Evolutionary conservation across 2,888 invertebrate species (phyloP), one percentile per base, ranked within the genome.

Genomic region (Mythimna ferrago): DNA sequence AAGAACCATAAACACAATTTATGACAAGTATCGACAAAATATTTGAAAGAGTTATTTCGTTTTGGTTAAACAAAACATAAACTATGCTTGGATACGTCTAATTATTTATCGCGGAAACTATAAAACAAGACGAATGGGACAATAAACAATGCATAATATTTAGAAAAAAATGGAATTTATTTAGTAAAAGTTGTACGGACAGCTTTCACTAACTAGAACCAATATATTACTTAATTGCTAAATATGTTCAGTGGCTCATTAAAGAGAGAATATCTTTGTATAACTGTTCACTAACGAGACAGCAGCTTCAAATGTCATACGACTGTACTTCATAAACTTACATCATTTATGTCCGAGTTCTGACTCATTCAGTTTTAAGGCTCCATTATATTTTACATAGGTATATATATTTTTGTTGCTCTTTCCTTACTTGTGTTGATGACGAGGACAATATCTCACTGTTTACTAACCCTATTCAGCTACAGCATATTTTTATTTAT

Each of bases 241-340:
- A 86, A 87, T 83, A 83, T 85, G 78, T 85, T 80, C 82, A 80
- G 86, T 75, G 68, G 77, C 73, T 82, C 87, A 82, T 87, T 87
- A 85, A 78, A 80, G 77, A 78, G 71, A 74, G 19, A 70, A 81
- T 80, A 81, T 78, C 61, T 85, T 64, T 71, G 70, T 84, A 68
- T 87, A 85, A 89, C 84, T 84, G 85, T 81, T 81, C 67, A 78
- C 88, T 91, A 91, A 91, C 85, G 88, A 89, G 89, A 77, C 75
- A 74, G 70, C 71, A 76, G 80, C 73, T 85, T 81, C 66, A 84
- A 81, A 86, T 75, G 81, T 86, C 76, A 79, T 76, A 57, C 53
- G 35, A 71, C 72, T 70, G 71, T 79, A 85, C 81, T 78, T 81
- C 79, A 85, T 80, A 82, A 86, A 86, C 81, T 86, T 86, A 85